Base-by-base conservation (phyloP, 2,888 invertebrate species). In the Listrodromus nycthemerus region DNA sequence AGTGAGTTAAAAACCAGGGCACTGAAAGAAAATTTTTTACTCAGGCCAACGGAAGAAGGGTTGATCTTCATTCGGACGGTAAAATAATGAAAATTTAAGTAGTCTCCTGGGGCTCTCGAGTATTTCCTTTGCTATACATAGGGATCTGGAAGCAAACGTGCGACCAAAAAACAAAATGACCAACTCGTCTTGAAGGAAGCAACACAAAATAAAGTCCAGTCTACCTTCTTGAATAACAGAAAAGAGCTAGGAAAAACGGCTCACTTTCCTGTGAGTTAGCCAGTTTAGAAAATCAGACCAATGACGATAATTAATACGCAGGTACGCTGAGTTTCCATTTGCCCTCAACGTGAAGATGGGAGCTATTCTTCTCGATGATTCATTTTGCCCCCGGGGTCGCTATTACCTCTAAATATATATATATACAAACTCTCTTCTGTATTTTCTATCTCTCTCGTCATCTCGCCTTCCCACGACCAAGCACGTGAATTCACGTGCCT, bases 401-500 rank as follows among this genome's bases (percentile, higher is more conserved):
- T 37, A 10, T 37, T 37, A 37, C 37, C 37, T 16, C 16, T 16
- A 16, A 4, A 16, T 45, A 13, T 13, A 45, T 45, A 37, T 55
- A 19, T 66, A 76, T 61, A 58, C n/a, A 27, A 41, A 63, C 21
- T 27, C 30, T 63, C 63, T 6, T 50, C 13, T 52, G 50, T 30
- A 16, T 61, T 41, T 45, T 30, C 50, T 21, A n/a, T 66, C 21
- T 16, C 33, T 71, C 8, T 33, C 16, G 71, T 61, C 10, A 61
- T 71, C 83, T 78, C 21, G 37, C 52, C 69, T 75, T 48, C 6
- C 21, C 73, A 69, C 50, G 24, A 70, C 21, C 70, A 33, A 61
- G 52, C 74, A 63, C 63, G 65, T 55, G 55, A 82, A 79, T 82
- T 79, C 71, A 48, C 66, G 76, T 55, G 79, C 74, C 71, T 75